Evolutionary conservation across 2,888 invertebrate species (phyloP).

Genomic region (Apotomis turbidana): DNA sequence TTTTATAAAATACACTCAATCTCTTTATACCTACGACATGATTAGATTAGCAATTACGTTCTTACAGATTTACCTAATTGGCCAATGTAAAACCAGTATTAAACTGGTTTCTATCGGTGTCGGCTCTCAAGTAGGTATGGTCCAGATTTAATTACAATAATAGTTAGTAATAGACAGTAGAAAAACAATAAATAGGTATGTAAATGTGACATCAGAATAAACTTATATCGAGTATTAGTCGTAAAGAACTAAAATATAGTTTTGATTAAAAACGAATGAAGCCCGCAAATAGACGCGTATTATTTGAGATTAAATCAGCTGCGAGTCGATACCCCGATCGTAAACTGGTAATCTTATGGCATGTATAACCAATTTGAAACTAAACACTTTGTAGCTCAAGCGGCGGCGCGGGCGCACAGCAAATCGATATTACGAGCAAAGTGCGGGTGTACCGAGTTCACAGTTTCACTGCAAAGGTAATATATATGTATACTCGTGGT

Average conservation of each 20-base stretch:
- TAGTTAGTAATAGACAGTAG: background rate
- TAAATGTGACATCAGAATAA: background rate
- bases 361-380: conserved; percentile 60
- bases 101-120: background rate
- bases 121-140: background rate
- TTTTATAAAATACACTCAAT: no score
- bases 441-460: conserved; percentile 18
- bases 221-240: background rate
- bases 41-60: background rate
- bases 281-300: conserved; percentile 6
- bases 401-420: conserved; percentile 43
- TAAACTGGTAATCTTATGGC: conserved; percentile 56
- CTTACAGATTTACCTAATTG: background rate
- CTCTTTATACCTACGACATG: background rate
- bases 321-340: conserved; percentile 50
- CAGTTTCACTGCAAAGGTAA: conserved; percentile 19
- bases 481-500: no score
- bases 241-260: conserved; percentile 4
- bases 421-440: conserved; percentile 43
- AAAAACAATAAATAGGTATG: conserved; percentile 2
- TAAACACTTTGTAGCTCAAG: conserved; percentile 48
- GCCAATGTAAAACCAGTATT: background rate
- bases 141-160: conserved; percentile 15
- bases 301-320: conserved; percentile 43
- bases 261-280: conserved; percentile 9